phyloP scores from a whole-genome alignment of 2,888 invertebrate genomes.

The Cataglyphis livida region DNA sequence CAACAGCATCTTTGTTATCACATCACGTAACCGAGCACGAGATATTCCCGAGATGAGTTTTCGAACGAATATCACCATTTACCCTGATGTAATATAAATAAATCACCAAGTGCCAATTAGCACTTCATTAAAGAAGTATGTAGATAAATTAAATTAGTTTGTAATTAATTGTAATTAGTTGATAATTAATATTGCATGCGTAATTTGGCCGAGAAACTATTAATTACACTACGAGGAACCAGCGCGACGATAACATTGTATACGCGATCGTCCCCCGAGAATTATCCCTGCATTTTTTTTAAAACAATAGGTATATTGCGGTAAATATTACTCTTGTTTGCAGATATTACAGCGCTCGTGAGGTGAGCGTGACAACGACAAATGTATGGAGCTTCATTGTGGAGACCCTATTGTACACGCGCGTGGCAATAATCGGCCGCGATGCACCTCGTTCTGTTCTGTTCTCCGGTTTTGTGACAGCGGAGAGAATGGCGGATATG shows the following conservation, averaged over 20 bases:
- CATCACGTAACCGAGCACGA: background rate
- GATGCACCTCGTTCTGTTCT: slow-evolving; percentile 38
- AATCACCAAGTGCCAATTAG: background rate
- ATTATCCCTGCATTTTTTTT: slow-evolving; percentile 26
- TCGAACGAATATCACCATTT: slow-evolving; percentile 16
- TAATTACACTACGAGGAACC: background rate
- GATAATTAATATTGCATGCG: slow-evolving; percentile 10
- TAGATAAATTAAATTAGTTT: background rate
- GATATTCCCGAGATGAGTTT: background rate
- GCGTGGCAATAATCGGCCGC: slow-evolving; percentile 43
- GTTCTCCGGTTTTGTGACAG: slow-evolving; percentile 20
- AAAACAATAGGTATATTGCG: slow-evolving; percentile 43
- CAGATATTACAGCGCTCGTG: slow-evolving; percentile 25
- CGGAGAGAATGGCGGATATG: slow-evolving; percentile 1
- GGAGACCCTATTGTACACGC: slow-evolving; percentile 36
- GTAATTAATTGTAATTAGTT: background rate
- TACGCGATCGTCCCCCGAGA: background rate
- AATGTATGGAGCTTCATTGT: slow-evolving; percentile 39
- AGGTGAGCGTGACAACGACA: slow-evolving; percentile 33
- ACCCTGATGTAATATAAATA: slow-evolving; percentile 13
- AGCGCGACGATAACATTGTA: background rate
- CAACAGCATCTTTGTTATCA: background rate
- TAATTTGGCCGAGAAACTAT: slow-evolving; percentile 2
- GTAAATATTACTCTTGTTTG: slow-evolving; percentile 44
- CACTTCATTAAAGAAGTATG: background rate